phyloP scores from a whole-genome alignment of 2,888 invertebrate species.

The Hofmannophila pseudospretella region DNA sequence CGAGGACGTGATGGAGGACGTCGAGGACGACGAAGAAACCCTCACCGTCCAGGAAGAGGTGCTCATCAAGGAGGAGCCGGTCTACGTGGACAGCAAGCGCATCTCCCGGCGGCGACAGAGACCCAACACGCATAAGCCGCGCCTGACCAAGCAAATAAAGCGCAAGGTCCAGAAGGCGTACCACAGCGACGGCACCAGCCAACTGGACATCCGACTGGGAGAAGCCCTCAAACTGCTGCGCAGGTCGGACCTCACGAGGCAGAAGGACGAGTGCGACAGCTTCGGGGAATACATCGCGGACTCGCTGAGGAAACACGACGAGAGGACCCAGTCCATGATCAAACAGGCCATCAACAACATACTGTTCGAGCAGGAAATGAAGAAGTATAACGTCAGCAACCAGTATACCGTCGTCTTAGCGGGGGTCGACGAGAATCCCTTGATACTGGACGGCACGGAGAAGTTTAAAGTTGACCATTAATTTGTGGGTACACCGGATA shows the following conservation, averaged over 20 bases:
- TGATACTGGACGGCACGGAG: conserved; percentile 34
- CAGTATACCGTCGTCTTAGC: conserved; percentile 44
- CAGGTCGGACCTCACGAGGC: conserved; percentile 38
- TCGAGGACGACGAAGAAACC: conserved; percentile 4
- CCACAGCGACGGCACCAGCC: conserved; percentile 5
- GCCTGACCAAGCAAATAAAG: conserved; percentile 21
- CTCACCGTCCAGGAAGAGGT: conserved; percentile 20
- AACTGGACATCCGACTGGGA: conserved; percentile 21
- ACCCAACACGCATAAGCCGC: conserved; percentile 16
- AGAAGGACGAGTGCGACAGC: conserved; percentile 65
- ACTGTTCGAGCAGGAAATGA: conserved; percentile 68
- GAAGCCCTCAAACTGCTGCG: conserved; percentile 38
- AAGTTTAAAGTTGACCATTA: too few species aligned
- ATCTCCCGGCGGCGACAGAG: background rate
- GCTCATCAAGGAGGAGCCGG: conserved; percentile 40
- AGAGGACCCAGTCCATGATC: conserved; percentile 61
- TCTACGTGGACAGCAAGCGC: background rate
- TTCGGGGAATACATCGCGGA: conserved; percentile 68
- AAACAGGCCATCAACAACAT: conserved; percentile 70
- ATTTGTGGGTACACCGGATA: too few species aligned
- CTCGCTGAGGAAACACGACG: conserved; percentile 62
- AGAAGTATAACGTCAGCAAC: conserved; percentile 40
- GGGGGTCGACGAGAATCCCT: conserved; percentile 48
- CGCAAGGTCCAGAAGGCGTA: conserved; percentile 7
- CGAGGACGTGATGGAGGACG: background rate